Evolutionary conservation across 2,888 invertebrate genomes (phyloP).

Genomic region (Taenaris catops): DNA sequence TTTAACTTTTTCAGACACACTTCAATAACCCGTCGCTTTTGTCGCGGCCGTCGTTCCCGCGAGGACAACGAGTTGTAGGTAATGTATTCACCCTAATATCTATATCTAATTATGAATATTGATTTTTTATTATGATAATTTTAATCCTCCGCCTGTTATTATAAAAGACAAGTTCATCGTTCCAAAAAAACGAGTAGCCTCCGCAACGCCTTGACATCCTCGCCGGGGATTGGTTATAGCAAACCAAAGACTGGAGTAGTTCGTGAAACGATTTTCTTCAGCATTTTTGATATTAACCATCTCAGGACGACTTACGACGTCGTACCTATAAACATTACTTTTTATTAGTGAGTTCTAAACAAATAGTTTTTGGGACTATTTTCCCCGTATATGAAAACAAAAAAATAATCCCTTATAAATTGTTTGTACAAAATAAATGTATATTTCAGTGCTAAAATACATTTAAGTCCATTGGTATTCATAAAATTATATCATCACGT

Average conservation of each 20-base stretch:
- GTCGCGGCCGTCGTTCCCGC: conserved; percentile 83
- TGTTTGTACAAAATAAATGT: too few relatives aligned
- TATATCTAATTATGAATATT: too few relatives aligned
- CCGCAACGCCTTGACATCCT: conserved; percentile 58
- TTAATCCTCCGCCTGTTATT: conserved; percentile 50
- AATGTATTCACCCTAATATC: conserved; percentile 59
- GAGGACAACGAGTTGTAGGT: conserved; percentile 90
- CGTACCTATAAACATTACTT: too few relatives aligned
- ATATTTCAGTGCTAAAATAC: too few relatives aligned
- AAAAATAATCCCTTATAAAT: too few relatives aligned
- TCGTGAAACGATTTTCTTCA: conserved; percentile 78
- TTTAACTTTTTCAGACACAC: conserved; percentile 39
- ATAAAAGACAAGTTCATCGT: conserved; percentile 48
- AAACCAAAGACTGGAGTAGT: conserved; percentile 76
- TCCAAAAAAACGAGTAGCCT: conserved; percentile 57
- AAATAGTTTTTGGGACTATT: too few relatives aligned
- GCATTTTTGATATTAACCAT: conserved; percentile 70
- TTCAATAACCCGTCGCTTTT: conserved; percentile 85
- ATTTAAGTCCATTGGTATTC: too few relatives aligned
- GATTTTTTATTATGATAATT: conserved; percentile 53
- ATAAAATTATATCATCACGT: too few relatives aligned
- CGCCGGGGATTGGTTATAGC: conserved; percentile 62
- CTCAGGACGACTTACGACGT: too few relatives aligned
- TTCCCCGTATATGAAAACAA: too few relatives aligned
- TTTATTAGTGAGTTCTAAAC: too few relatives aligned